Evolutionary conservation across 2,888 invertebrate genomes (phyloP).

Genomic region (Scaptomyza polygonia): DNA sequence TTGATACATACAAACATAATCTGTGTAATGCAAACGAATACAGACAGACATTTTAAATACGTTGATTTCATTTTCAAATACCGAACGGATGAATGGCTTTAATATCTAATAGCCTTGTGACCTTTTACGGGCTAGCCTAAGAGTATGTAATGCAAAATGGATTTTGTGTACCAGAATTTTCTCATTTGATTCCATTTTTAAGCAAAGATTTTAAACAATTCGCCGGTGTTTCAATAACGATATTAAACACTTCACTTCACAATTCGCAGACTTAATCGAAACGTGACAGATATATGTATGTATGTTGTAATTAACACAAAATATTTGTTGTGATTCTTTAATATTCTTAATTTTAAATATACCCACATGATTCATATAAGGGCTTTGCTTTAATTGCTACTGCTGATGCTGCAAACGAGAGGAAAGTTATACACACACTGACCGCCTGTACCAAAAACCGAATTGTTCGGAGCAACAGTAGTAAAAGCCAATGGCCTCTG

Average conservation of each 20-base stretch:
- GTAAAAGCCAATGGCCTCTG: slow-evolving; percentile 39
- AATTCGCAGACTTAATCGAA: neutral
- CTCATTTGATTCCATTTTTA: neutral
- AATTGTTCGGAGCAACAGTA: slow-evolving; percentile 64
- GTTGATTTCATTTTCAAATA: no score
- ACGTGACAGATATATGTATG: neutral
- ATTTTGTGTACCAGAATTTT: neutral
- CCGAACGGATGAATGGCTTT: no score
- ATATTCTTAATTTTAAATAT: slow-evolving; percentile 7
- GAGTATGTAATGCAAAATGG: neutral
- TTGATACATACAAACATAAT: neutral
- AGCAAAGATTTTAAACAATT: neutral
- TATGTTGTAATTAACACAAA: slow-evolving; percentile 9
- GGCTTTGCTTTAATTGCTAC: slow-evolving; percentile 29
- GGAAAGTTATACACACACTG: slow-evolving; percentile 60
- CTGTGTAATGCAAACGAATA: no score
- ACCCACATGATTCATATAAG: slow-evolving; percentile 69
- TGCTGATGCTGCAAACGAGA: slow-evolving; percentile 50
- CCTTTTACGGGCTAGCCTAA: neutral
- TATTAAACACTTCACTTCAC: neutral
- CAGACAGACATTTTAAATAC: no score
- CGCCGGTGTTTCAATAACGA: neutral
- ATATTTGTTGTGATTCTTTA: neutral
- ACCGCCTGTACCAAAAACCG: slow-evolving; percentile 53
- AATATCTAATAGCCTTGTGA: no score